Evolutionary conservation across 1,140 invertebrate genomes (phyloP), one percentile per base, ranked within the genome.

Genomic region (Coelopa frigida): DNA sequence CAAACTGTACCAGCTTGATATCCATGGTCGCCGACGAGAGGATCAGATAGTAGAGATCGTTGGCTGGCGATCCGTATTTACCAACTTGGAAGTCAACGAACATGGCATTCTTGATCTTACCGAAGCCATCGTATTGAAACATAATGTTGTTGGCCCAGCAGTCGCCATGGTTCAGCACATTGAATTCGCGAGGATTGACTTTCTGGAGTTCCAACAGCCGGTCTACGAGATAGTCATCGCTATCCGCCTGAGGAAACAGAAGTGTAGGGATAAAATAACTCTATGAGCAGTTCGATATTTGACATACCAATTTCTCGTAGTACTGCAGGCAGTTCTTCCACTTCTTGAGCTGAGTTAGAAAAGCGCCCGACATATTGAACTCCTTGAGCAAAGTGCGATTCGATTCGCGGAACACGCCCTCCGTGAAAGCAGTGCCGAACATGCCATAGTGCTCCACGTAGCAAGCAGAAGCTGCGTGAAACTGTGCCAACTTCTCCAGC

Each of bases 131-230:
- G 40, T 73, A 70, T 39, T 61, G 64, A 44, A 83, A 83, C 52
- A 84, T 61, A 57, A 83, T 78, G 46, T 84, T 84, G 51, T 80
- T 82, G 1, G 75, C 61, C 80, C 80, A 83, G 10, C 72, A 73
- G 53, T 83, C 82, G 11, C 81, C 82, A 46, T 83, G 82, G 52
- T 75, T 79, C 5, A 84, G 65, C 5, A 81, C 79, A 46, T 75
- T 73, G 47, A 81, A 80, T 26, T 76, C 72, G 22, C 74, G 68
- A 8, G 67, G 48, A 22, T 75, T 46, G 33, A 53, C 37, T 24
- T 52, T 49, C 17, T 61, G 59, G 52, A 59, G 58, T 40, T 63
- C 52, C 6, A 66, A 41, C 17, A 64, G 42, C 2, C 60, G 57
- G 54, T 66, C 63, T 5, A 68, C 58, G 27, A 68, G 40, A 37